phyloP scores from a whole-genome alignment of 2,113 vertebrate species.

The Myodes glareolus region DNA sequence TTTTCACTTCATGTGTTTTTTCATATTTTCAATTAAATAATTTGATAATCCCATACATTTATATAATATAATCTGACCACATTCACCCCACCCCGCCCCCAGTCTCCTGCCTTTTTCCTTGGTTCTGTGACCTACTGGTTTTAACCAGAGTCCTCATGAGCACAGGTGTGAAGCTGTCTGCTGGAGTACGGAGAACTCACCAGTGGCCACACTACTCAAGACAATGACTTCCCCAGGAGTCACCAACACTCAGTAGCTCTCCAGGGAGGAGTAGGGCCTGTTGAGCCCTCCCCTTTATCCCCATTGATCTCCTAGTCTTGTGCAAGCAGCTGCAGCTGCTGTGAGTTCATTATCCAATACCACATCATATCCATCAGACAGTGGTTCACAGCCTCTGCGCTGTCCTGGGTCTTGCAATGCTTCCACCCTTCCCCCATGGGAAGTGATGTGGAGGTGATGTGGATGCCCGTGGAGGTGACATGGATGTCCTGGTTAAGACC shows the following conservation, averaged over 20 bases:
- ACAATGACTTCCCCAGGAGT: not conserved
- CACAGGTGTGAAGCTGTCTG: not conserved
- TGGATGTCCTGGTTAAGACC: no score
- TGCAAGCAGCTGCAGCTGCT: not conserved
- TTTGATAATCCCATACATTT: not conserved
- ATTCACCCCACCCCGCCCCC: not conserved
- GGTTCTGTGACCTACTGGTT: not conserved
- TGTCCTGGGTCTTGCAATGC: accelerated
- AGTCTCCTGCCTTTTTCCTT: not conserved
- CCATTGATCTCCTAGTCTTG: not conserved
- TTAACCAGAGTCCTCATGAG: not conserved
- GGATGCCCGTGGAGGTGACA: not conserved
- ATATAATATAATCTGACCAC: not conserved
- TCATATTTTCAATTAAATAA: not conserved
- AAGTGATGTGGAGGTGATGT: no score
- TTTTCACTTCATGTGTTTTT: not conserved
- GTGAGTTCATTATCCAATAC: not conserved
- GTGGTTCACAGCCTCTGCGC: no score
- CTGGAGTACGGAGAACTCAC: not conserved
- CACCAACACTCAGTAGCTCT: not conserved
- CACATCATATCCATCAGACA: not conserved
- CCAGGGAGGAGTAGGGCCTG: not conserved
- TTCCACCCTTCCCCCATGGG: not conserved
- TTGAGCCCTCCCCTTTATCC: not conserved
- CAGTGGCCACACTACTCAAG: not conserved